Percentiles rank a stretch among this genome's conserved stretches.
These are phyloP conservation scores for Herpetotheres cachinnans DNA, from an alignment of 2,113 vertebrate genomes.

Conservation along the genomic window DNA sequence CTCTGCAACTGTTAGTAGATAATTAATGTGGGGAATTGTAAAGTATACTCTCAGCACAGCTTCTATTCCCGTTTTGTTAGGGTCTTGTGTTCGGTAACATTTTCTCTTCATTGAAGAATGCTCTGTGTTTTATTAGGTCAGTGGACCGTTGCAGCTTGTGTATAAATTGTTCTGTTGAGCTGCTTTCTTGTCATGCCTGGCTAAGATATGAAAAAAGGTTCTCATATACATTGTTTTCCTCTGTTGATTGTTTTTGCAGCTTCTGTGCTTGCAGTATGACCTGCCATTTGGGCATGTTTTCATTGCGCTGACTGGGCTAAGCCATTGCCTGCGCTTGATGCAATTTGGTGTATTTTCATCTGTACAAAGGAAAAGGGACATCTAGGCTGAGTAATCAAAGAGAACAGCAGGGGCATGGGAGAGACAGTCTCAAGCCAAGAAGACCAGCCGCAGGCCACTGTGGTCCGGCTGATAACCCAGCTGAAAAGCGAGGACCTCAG, in stretches of 20 bases:
- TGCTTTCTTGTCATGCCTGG: constrained; percentile 6
- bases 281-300: constrained; percentile 10
- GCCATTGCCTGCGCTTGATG: not conserved
- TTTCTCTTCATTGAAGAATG: constrained; percentile 34
- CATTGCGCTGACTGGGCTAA: not conserved
- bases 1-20: not conserved
- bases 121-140: constrained; percentile 44
- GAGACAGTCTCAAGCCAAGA: not conserved
- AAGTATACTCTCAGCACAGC: not conserved
- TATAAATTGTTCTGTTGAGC: constrained; percentile 27
- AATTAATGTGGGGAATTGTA: constrained; percentile 39
- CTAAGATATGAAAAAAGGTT: not conserved
- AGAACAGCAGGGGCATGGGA: not conserved
- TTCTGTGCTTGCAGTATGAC: not conserved
- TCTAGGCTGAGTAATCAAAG: not conserved
- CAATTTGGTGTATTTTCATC: not conserved
- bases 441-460: not conserved
- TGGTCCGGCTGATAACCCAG: not conserved
- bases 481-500: not conserved
- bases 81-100: not conserved
- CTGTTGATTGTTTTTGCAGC: constrained; percentile 29
- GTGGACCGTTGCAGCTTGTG: constrained; percentile 7
- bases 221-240: not conserved
- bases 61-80: constrained; percentile 27
- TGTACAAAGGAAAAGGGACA: not conserved